A percentile compares a stretch with the other conserved stretches of the same genome.
phyloP scores from a whole-genome alignment of 1,140 invertebrate species.

The Lithobius niger region DNA sequence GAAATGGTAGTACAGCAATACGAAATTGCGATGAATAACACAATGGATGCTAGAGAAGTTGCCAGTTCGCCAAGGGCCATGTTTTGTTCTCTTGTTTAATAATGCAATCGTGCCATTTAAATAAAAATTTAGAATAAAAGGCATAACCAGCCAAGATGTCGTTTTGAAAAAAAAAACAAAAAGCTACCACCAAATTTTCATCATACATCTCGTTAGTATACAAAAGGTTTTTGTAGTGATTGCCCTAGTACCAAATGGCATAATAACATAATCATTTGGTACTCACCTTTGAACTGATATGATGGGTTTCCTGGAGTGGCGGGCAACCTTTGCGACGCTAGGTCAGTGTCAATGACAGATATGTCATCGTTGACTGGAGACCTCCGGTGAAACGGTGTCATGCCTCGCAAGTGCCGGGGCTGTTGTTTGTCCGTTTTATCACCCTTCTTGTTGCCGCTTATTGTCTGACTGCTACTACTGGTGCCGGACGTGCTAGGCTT shows the following conservation, averaged over 20 bases:
- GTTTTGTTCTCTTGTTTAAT: no score
- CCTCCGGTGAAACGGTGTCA: conserved; percentile 48
- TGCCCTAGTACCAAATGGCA: no score
- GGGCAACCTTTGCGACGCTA: conserved; percentile 15
- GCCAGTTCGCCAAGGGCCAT: neutral
- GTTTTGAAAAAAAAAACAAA: no score
- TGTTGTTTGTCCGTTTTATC: conserved; percentile 27
- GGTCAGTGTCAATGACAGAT: conserved; percentile 24
- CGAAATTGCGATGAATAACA: neutral
- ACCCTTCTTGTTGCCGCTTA: conserved; percentile 16
- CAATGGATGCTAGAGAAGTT: neutral
- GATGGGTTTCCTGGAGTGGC: conserved; percentile 1
- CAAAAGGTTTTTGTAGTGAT: no score
- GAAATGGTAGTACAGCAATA: no score
- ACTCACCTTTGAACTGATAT: conserved; percentile 12
- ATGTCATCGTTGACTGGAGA: conserved; percentile 25
- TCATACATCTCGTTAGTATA: no score
- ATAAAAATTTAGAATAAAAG: no score
- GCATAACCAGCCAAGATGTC: no score
- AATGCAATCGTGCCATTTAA: no score
- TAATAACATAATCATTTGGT: no score
- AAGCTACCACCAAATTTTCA: no score
- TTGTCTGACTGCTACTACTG: conserved; percentile 1
- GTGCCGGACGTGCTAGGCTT: conserved; percentile 11
- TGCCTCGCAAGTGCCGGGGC: conserved; percentile 34